Evolutionary conservation across 2,888 invertebrate species (phyloP).

Genomic region (Stictocephala bisonia): DNA sequence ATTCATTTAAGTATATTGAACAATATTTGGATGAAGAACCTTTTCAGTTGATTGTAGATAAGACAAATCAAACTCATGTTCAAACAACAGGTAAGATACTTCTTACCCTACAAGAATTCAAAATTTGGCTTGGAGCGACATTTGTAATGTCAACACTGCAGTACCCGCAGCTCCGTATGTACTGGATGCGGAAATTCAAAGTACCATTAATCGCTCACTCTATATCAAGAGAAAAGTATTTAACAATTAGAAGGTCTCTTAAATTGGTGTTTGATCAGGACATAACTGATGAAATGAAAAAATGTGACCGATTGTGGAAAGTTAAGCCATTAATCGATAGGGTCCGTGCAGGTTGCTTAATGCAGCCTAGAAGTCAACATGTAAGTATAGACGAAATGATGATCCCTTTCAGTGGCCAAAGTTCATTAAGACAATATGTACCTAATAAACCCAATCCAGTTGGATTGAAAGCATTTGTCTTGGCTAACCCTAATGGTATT

Average conservation of each 20-base stretch:
- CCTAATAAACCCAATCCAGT: slow-evolving; percentile 32
- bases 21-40: too few species aligned
- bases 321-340: neutral
- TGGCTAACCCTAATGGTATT: slow-evolving; percentile 35
- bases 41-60: too few species aligned
- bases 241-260: slow-evolving; percentile 2
- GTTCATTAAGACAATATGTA: slow-evolving; percentile 11
- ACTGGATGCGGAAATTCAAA: too few species aligned
- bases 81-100: too few species aligned
- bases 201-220: too few species aligned
- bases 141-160: too few species aligned
- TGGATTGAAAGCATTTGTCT: slow-evolving; percentile 25
- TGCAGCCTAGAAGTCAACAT: neutral
- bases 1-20: too few species aligned
- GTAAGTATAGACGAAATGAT: slow-evolving; percentile 33
- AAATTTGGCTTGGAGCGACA: too few species aligned
- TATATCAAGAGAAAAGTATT: slow-evolving; percentile 8
- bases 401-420: slow-evolving; percentile 24
- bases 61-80: too few species aligned
- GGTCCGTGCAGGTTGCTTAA: neutral
- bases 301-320: slow-evolving; percentile 7
- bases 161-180: too few species aligned
- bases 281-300: neutral
- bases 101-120: too few species aligned
- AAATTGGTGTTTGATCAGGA: slow-evolving; percentile 16